Percentiles rank a stretch among this genome's conserved stretches.
These are phyloP conservation scores for Pyrochroa serraticornis DNA, from an alignment of 2,888 invertebrate species.

Conservation along the genomic window DNA sequence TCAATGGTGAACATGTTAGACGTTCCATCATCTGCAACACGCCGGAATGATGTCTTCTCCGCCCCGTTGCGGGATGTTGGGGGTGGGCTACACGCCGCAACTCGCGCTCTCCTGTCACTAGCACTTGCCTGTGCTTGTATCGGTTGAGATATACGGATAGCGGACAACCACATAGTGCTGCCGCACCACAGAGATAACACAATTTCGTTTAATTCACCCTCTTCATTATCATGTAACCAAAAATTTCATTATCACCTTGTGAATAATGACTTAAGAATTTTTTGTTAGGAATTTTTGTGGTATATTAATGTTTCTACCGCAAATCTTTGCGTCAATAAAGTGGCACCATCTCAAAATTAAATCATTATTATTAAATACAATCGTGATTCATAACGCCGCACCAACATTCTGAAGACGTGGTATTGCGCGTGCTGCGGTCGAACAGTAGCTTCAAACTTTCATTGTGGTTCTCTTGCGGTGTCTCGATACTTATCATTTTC, in stretches of 20 bases:
- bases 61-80: conserved; percentile 42
- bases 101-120: conserved; percentile 46
- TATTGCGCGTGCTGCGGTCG: conserved; percentile 26
- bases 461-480: conserved; percentile 26
- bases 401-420: too few species aligned
- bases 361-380: too few species aligned
- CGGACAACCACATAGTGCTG: conserved; percentile 27
- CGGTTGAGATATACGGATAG: conserved; percentile 45
- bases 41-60: conserved; percentile 46
- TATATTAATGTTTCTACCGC: too few species aligned
- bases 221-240: too few species aligned
- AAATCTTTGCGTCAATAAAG: too few species aligned
- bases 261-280: too few species aligned
- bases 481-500: conserved; percentile 29
- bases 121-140: conserved; percentile 47
- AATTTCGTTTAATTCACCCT: too few species aligned
- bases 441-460: conserved; percentile 27
- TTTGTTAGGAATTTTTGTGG: too few species aligned
- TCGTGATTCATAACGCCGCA: too few species aligned
- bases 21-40: conserved; percentile 46
- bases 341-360: too few species aligned
- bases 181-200: background rate
- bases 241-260: too few species aligned
- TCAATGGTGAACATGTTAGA: conserved; percentile 21
- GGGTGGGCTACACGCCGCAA: conserved; percentile 47